These are phyloP conservation scores for Pantelozetes paolii DNA, from an alignment of 2,888 invertebrate species.

Conservation along the genomic window DNA sequence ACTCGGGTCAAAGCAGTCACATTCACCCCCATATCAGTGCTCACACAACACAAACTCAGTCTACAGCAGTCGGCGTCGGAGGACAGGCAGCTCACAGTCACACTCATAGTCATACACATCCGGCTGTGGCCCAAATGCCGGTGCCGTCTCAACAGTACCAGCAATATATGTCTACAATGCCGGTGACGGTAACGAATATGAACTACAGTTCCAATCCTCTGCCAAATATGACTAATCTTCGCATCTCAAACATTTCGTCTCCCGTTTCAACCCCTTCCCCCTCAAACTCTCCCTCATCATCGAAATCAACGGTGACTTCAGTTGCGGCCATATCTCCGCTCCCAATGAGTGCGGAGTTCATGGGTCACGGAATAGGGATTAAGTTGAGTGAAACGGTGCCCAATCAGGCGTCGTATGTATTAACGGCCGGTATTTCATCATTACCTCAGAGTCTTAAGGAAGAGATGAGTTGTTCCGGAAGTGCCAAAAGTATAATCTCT, in stretches of 20 bases:
- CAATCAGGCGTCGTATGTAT: conserved; percentile 20
- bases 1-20: neutral
- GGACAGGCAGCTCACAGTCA: conserved; percentile 9
- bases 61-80: neutral
- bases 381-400: neutral
- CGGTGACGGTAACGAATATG: neutral
- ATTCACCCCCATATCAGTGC: conserved; percentile 7
- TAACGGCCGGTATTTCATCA: conserved; percentile 3
- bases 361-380: neutral
- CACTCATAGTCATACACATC: neutral
- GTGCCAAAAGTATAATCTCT: conserved; percentile 56
- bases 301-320: neutral
- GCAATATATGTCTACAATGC: conserved; percentile 1
- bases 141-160: neutral
- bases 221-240: conserved; percentile 27
- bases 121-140: neutral
- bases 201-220: neutral
- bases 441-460: neutral
- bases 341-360: neutral
- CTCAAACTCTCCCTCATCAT: conserved; percentile 15
- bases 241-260: conserved; percentile 3
- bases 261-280: conserved; percentile 17
- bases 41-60: conserved; percentile 8
- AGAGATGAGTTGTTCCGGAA: neutral
- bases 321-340: conserved; percentile 22